Evolutionary conservation across 1,140 invertebrate species (phyloP), one percentile per base, ranked within the genome.

Genomic region (Drosophila sulfurigaster): DNA sequence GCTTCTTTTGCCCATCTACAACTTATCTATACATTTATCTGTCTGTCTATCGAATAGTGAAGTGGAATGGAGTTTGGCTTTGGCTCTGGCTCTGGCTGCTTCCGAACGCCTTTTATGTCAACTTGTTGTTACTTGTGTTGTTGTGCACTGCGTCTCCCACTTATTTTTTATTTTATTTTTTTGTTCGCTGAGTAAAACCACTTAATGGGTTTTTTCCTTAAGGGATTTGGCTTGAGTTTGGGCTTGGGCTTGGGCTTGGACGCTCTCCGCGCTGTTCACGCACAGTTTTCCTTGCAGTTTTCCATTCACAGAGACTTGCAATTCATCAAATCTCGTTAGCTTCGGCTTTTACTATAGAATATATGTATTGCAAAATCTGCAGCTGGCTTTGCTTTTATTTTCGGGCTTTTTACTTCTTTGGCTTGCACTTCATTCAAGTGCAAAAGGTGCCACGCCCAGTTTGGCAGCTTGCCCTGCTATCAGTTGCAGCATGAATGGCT

Each of bases 291-390:
- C 43, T 25, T 86, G 71, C 64, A 82, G 82, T 76, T 87, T 25
- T 87, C 78, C 79, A 87, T 82, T 76, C 82, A 86, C 82, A 86
- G 87, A 87, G 82, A 86, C 79, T 87, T 76, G 82, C 82, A 86
- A 86, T 86, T 86, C 82, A 86, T 86, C 82, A 86, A 86, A 86
- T 86, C 82, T 86, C 82, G 82, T 86, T 86, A 86, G 82, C 68
- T 72, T 82, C 82, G 82, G 82, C 82, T 86, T 86, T 86, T 25
- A 25, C 20, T 82, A 87, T 79, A 87, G 82, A 86, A 25, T 25
- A 25, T 25, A 25, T 25, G 20, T 25, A 25, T 25, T 25, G 20
- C 20, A 25, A 79, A 79, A 87, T 87, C 79, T 87, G 82, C 71
- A 87, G 71, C 67, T 82, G 79, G 63, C 81, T 85, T 86, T 80